These are phyloP conservation scores for Drosophila rhopaloa DNA, from an alignment of 1,140 invertebrate species.

Conservation along the genomic window DNA sequence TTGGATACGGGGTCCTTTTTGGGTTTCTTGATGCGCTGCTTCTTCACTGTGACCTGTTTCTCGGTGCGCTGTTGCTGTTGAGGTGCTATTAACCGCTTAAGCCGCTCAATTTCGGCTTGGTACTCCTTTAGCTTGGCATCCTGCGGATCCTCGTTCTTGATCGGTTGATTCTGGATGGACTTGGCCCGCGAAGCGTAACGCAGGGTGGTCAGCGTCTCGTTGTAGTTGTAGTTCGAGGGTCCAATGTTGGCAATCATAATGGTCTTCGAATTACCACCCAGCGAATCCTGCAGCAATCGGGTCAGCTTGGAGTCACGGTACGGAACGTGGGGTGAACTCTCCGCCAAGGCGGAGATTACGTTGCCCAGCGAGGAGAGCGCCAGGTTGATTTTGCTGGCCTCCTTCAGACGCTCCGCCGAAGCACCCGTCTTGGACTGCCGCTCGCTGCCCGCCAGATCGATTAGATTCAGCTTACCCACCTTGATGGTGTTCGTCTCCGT, in stretches of 20 bases:
- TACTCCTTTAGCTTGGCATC: constrained; percentile 95
- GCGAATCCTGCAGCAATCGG: constrained; percentile 95
- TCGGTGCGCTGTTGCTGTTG: constrained; percentile 81
- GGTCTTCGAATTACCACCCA: constrained; percentile 98
- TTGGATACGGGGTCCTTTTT: constrained; percentile 50
- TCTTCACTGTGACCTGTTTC: constrained; percentile 58
- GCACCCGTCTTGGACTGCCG: constrained; percentile 96
- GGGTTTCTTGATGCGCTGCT: constrained; percentile 60
- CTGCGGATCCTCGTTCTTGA: constrained; percentile 98
- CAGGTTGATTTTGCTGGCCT: constrained; percentile 98
- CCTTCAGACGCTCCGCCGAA: constrained; percentile 94
- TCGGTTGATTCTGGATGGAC: constrained; percentile 97
- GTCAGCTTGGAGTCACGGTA: constrained; percentile 98
- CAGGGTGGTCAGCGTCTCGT: constrained; percentile 96
- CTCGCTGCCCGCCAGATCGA: constrained; percentile 94
- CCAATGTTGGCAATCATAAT: constrained; percentile 99
- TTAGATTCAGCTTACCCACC: constrained; percentile 90
- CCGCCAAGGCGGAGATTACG: constrained; percentile 97
- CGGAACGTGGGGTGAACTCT: constrained; percentile 94
- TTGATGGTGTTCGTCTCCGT: constrained; percentile 88
- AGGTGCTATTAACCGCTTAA: constrained; percentile 86
- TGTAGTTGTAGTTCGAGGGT: constrained; percentile 97
- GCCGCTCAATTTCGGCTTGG: constrained; percentile 92
- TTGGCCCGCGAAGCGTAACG: constrained; percentile 97
- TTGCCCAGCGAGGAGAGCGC: constrained; percentile 96